Evolutionary conservation across 2,113 vertebrate species (phyloP).

Genomic region (Poecile atricapillus): DNA sequence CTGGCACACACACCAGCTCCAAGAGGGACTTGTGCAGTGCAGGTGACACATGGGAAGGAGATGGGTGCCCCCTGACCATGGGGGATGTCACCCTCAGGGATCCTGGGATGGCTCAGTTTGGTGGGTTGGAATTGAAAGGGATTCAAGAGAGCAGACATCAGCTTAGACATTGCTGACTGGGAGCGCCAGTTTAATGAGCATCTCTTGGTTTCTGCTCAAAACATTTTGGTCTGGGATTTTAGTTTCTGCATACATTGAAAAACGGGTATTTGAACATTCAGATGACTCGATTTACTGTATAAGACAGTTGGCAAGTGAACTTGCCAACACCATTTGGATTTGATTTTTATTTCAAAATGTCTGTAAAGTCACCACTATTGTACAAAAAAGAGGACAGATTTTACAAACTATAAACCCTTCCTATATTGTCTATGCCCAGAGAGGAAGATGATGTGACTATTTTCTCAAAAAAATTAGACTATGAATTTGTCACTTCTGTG

Average conservation of each 20-base stretch:
- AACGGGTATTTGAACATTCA: not conserved
- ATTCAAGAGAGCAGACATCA: not conserved
- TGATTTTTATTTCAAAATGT: constrained; percentile 8
- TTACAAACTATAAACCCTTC: not conserved
- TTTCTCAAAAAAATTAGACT: constrained; percentile 30
- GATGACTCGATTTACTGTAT: constrained; percentile 26
- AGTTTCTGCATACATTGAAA: constrained; percentile 27
- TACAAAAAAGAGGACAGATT: constrained; percentile 14
- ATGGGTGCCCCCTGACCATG: rapidly evolving
- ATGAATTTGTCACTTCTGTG: not conserved
- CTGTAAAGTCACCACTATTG: constrained; percentile 8
- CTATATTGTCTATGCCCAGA: constrained; percentile 9
- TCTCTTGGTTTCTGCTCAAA: not conserved
- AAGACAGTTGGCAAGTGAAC: constrained; percentile 16
- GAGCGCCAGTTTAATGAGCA: not conserved
- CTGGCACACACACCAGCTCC: not conserved
- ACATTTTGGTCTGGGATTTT: not conserved
- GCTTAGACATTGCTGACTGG: not conserved
- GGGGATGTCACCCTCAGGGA: not conserved
- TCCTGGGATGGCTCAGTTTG: not conserved
- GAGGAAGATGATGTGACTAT: constrained; percentile 11
- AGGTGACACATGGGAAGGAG: not conserved
- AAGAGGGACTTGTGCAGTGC: not conserved
- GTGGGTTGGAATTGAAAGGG: not conserved
- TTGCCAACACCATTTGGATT: constrained; percentile 42